Evolutionary conservation across 2,888 invertebrate species (phyloP), one percentile per base, ranked within the genome.

Genomic region (Cryptophagus acutangulus): DNA sequence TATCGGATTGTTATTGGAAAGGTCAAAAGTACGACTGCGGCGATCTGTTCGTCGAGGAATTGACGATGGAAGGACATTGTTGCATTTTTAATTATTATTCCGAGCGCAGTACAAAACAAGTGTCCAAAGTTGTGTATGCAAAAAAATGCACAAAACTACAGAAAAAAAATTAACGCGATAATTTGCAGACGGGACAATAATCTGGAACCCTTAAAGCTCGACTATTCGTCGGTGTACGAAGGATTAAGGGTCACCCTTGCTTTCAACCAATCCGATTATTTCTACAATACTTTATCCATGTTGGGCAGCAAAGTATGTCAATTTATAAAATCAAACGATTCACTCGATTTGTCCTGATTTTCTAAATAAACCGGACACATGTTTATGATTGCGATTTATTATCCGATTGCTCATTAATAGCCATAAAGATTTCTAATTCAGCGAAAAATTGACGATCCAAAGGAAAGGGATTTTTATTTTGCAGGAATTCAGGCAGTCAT

Each of bases 21-120:
- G 71, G 71, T 1, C 54, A 60, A 20, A 52, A 65, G 0, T 67
- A 55, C 29, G 58, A 71, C 8, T 78, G 78, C 43, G 54, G 64
- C 0, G 67, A 75, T 1, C 55, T 78, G 3, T 78, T 79, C 45
- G 70, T 71, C 37, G 69, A 74, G 39, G 70, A 77, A n/a, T 67
- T 74, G n/a, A 78, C 78, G 1, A 71, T 71, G 62, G 75, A 76
- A 36, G 78, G 78, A 1, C 75, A 70, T 52, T 78, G 78, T 52
- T 79, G 78, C 53, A 73, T 74, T 1, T 79, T 79, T 55, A 78
- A 79, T 60, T 77, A 77, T 50, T 59, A 74, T 12, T 65, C 76
- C 17, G 53, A 55, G 17, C 67, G 67, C 1, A 74, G 74, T 42
- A 57, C 57, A 9, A 72, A 73, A 45, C 60, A 63, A 52, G 17